Conservation (phyloP, 2,888 invertebrate species). For the Hirtodrosophila alboralis region DNA sequence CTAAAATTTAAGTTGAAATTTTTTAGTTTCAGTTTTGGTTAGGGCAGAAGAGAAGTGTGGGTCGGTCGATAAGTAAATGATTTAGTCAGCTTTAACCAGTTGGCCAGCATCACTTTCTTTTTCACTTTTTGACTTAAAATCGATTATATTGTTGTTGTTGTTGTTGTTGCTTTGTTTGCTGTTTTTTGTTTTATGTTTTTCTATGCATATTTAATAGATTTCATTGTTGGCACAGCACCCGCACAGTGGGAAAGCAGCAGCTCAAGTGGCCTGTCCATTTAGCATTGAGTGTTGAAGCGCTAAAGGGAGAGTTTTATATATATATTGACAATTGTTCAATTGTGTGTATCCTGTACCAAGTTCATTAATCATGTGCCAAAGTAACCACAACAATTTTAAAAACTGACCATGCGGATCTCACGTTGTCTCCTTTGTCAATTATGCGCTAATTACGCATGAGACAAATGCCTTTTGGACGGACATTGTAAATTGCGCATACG, state of each 20-base stretch:
- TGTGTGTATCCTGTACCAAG: constrained; percentile 3
- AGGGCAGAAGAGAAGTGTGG: neutral
- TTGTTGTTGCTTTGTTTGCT: constrained; percentile 9
- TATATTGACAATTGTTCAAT: constrained; percentile 20
- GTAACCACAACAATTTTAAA: constrained; percentile 2
- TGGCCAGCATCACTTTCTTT: constrained; percentile 67
- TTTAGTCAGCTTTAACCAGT: constrained; percentile 19
- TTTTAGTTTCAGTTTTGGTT: constrained; percentile 8
- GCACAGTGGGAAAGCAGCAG: constrained; percentile 34
- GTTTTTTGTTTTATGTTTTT: constrained; percentile 9
- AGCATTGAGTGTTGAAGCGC: neutral
- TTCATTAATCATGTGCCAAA: constrained; percentile 46
- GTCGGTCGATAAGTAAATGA: neutral
- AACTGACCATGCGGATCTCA: constrained; percentile 15
- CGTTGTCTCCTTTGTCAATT: constrained; percentile 28
- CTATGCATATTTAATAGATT: constrained; percentile 48
- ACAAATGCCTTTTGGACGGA: constrained; percentile 10
- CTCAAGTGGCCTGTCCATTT: constrained; percentile 15
- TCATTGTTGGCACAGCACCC: constrained; percentile 30
- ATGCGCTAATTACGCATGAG: constrained; percentile 38
- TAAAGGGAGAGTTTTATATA: neutral
- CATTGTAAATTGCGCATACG: constrained; percentile 56
- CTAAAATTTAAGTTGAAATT: constrained; percentile 9
- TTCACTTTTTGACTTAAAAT: constrained; percentile 57
- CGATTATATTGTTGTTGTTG: constrained; percentile 27